A percentile compares a stretch with the other conserved stretches of the same genome.
Evolutionary conservation across 2,797 vertebrate species (phyloP).

Genomic region (Iguana delicatissima): DNA sequence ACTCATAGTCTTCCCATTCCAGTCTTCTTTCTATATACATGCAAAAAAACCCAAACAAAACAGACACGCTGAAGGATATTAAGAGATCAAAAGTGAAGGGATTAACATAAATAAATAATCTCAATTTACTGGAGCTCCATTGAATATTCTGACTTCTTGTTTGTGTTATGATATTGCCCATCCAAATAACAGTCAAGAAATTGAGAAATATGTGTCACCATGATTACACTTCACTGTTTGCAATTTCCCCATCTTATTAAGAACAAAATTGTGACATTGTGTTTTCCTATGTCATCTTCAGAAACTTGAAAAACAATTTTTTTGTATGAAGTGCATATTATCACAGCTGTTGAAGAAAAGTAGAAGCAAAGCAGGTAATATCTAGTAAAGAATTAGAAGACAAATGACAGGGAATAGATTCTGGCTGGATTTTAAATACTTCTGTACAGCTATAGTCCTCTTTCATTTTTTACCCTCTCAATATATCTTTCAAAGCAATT

Average conservation of each 20-base stretch:
- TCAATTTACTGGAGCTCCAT: slow-evolving; percentile 7
- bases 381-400: slow-evolving; percentile 1
- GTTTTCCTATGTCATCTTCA: not conserved
- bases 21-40: not conserved
- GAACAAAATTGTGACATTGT: not conserved
- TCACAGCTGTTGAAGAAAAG: not conserved
- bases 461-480: not conserved
- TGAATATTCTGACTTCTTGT: slow-evolving; percentile 17
- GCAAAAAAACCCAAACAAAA: not conserved
- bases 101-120: slow-evolving; percentile 43
- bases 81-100: slow-evolving; percentile 1
- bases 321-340: not conserved
- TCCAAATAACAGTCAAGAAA: not conserved
- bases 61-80: slow-evolving; percentile 16
- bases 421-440: no score
- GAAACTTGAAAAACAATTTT: not conserved
- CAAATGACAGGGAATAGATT: not conserved
- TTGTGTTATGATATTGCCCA: slow-evolving; percentile 48
- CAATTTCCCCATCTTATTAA: not conserved
- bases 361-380: not conserved
- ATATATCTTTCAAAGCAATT: not conserved
- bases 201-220: not conserved
- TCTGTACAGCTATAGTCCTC: not conserved
- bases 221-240: not conserved
- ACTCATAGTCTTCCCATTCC: not conserved